These are phyloP conservation scores for Neosalanx taihuensis DNA, from an alignment of 2,797 vertebrate species.

Conservation along the genomic window DNA sequence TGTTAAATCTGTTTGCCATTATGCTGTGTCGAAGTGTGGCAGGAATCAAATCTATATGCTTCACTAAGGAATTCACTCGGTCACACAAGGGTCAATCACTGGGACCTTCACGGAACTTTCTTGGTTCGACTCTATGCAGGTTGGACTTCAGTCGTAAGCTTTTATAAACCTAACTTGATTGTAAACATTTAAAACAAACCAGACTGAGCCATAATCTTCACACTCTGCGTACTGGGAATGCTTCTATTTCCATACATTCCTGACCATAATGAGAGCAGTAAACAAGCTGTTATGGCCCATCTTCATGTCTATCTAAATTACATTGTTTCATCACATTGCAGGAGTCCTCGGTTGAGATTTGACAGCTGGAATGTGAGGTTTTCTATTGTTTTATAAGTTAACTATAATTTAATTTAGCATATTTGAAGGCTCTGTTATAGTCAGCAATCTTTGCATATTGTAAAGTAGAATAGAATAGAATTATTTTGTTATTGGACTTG, in stretches of 20 bases:
- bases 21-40: constrained; percentile 48
- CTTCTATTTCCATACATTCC: background rate
- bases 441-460: background rate
- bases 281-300: constrained; percentile 18
- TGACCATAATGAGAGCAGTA: background rate
- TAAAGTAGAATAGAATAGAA: background rate
- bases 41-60: constrained; percentile 53
- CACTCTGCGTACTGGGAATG: background rate
- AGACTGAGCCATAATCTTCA: background rate
- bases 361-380: constrained; percentile 15
- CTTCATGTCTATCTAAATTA: constrained; percentile 14
- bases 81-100: constrained; percentile 54
- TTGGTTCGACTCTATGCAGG: constrained; percentile 30
- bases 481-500: no score
- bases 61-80: constrained; percentile 56
- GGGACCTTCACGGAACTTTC: constrained; percentile 32
- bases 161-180: background rate
- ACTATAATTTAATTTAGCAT: background rate
- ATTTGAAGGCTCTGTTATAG: background rate
- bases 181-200: background rate
- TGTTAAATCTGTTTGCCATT: constrained; percentile 64
- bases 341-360: constrained; percentile 5
- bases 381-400: background rate
- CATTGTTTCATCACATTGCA: background rate
- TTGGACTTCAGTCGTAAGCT: constrained; percentile 9